These are phyloP conservation scores for Pholis gunnellus DNA, from an alignment of 2,113 vertebrate genomes.

Conservation along the genomic window DNA sequence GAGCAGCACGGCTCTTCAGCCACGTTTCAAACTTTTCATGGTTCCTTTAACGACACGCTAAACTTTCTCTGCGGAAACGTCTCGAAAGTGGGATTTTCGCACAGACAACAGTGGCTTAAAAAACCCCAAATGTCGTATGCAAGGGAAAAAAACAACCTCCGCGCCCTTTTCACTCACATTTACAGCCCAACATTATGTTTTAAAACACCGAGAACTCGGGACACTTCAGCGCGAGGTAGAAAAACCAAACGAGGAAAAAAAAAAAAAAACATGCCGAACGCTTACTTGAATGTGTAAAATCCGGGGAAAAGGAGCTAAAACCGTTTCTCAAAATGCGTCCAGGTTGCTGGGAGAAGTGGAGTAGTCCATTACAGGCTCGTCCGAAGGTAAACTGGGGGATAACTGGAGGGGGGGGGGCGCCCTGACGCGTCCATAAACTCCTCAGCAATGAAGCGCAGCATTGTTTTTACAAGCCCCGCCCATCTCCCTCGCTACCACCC, in stretches of 20 bases:
- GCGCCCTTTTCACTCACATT: constrained; percentile 69
- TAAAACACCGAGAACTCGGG: constrained; percentile 5
- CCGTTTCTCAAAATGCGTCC: constrained; percentile 83
- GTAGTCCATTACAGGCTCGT: constrained; percentile 90
- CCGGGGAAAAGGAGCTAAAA: constrained; percentile 67
- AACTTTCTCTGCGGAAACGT: constrained; percentile 71
- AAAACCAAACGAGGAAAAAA: constrained; percentile 14
- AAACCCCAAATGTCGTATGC: constrained; percentile 15
- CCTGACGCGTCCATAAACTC: constrained; percentile 86
- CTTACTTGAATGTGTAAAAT: constrained; percentile 83
- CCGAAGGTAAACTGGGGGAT: constrained; percentile 86
- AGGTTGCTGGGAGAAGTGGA: constrained; percentile 81
- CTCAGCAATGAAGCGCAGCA: constrained; percentile 91
- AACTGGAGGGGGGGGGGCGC: constrained; percentile 70
- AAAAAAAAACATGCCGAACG: constrained; percentile 58
- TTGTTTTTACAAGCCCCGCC: constrained; percentile 89
- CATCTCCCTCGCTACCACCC: constrained; percentile 54
- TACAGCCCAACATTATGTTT: constrained; percentile 10
- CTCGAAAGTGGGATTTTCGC: constrained; percentile 4
- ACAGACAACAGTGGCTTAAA: neutral
- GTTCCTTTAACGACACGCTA: constrained; percentile 62
- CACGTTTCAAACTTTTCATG: constrained; percentile 86
- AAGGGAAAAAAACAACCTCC: constrained; percentile 30
- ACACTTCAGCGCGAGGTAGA: constrained; percentile 50
- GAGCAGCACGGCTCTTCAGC: constrained; percentile 62